Base-by-base conservation (phyloP, 1,140 invertebrate genomes). In the Drosophila albomicans region DNA sequence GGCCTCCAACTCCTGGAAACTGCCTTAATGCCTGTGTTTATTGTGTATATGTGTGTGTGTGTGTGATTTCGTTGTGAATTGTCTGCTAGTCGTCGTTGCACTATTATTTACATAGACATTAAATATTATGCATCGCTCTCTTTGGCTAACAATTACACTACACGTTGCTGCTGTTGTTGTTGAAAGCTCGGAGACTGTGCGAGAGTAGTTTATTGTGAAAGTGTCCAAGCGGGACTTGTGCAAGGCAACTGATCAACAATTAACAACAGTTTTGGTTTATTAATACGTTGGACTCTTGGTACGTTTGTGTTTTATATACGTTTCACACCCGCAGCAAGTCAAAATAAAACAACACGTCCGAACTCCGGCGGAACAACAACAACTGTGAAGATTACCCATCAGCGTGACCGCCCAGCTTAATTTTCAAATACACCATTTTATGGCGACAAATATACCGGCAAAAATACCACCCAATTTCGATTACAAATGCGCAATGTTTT, bases 291-390 rank as follows among this genome's bases (percentile, higher is more conserved):
- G 49, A 74, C 48, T 68, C 48, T 61, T 41, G 38, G 54, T 32
- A 58, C 35, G 56, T 41, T 32, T 74, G 65, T 43, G 45, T 64
- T 63, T 25, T 41, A 38, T 41, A 38, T 65, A 35, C 66, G 72
- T 62, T 70, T 38, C 43, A 75, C 66, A 69, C 38, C 71, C 71
- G 71, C 71, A 69, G 69, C 41, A 58, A 63, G 41, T 7, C 11
- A 13, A n/a, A 43, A 43, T 3, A 63, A 62, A 63, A 75, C 62
- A 46, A 70, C 66, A 75, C 72, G 72, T 75, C 67, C 72, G 66
- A 43, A 58, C 58, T 63, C 32, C 72, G 72, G 67, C 66, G 51
- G 58, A 70, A 75, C 58, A 75, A 75, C 72, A 75, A 75, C 67
- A 75, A 75, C 63, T 75, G 16, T 64, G 52, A 70, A 15, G 3